A percentile compares a stretch with the other conserved stretches of the same genome.
These are phyloP conservation scores for Parus major DNA, from an alignment of 2,113 vertebrate genomes.

Conservation along the genomic window DNA sequence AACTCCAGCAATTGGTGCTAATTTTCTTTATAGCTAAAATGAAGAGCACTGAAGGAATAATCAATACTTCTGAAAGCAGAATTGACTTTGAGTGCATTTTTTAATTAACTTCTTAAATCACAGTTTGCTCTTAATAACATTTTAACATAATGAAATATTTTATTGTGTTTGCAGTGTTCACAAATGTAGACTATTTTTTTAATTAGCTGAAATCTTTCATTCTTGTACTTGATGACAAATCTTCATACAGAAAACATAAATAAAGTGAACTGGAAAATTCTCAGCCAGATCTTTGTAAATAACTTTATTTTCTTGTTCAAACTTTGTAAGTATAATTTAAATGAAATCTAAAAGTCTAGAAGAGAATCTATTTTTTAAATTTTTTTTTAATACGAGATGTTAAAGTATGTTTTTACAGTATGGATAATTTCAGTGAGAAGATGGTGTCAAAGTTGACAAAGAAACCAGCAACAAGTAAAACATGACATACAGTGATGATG, in stretches of 20 bases:
- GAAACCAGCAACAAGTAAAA: background rate
- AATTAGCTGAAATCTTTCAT: background rate
- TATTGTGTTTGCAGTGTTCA: background rate
- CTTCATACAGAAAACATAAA: background rate
- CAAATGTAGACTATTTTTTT: background rate
- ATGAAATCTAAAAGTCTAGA: background rate
- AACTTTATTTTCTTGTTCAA: background rate
- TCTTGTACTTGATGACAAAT: background rate
- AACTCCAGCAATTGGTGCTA: background rate
- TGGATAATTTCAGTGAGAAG: background rate
- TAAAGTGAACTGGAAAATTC: background rate
- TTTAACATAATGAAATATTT: background rate
- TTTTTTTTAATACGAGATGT: background rate
- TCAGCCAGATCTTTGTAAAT: background rate
- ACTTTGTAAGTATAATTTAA: background rate
- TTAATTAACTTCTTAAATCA: slow-evolving; percentile 3
- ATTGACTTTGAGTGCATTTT: background rate
- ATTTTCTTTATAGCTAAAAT: background rate
- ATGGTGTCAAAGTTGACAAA: background rate
- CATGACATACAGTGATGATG: background rate
- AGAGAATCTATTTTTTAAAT: too few species aligned
- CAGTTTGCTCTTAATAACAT: background rate
- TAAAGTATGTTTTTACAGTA: background rate
- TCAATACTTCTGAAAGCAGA: background rate
- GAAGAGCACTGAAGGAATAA: background rate